Evolutionary conservation across 2,888 invertebrate genomes (phyloP).

Genomic region (Harpalus rufipes): DNA sequence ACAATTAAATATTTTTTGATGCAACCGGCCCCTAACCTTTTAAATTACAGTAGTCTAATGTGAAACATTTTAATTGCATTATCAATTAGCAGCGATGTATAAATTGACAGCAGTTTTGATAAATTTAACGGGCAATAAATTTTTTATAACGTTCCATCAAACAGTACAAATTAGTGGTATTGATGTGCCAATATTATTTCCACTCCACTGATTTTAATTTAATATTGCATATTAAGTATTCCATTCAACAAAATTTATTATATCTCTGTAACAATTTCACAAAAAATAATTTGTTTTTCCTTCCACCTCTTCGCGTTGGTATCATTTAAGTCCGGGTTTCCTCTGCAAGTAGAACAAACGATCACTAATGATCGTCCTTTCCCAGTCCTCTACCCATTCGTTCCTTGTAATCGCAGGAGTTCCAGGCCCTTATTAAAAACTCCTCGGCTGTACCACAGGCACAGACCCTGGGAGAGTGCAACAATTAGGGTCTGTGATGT

Average conservation of each 20-base stretch:
- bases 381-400: conserved; percentile 55
- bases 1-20: too few species aligned
- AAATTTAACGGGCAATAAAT: conserved; percentile 22
- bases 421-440: conserved; percentile 66
- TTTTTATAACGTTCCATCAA: conserved; percentile 26
- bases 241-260: neutral
- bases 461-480: conserved; percentile 34
- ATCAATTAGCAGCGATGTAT: conserved; percentile 23
- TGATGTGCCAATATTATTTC: conserved; percentile 10
- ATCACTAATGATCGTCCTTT: conserved; percentile 60
- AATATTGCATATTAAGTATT: conserved; percentile 15
- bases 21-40: too few species aligned
- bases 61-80: conserved; percentile 15
- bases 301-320: neutral
- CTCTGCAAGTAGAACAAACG: conserved; percentile 57
- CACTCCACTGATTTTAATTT: neutral
- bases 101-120: conserved; percentile 37
- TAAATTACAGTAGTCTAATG: neutral
- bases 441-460: conserved; percentile 54
- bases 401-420: conserved; percentile 60
- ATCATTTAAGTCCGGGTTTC: neutral
- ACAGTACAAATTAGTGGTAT: conserved; percentile 1
- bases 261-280: neutral
- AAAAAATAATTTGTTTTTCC: conserved; percentile 4
- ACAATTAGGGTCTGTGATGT: conserved; percentile 66